A percentile compares a stretch with the other conserved stretches of the same genome.
phyloP scores from a whole-genome alignment of 2,797 vertebrate genomes.

The Microctenopoma stevenorrisi region DNA sequence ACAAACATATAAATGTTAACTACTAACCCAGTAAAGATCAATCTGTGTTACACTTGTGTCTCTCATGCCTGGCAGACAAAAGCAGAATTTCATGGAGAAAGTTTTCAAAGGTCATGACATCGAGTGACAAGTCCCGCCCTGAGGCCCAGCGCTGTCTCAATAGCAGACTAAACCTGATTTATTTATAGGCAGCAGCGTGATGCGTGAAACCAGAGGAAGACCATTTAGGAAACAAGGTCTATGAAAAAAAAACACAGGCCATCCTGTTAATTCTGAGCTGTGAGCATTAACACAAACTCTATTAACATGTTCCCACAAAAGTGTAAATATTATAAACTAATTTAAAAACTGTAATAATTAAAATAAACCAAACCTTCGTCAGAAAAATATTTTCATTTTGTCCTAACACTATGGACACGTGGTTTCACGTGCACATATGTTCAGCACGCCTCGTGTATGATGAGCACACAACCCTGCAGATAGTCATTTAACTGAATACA shows the following conservation, averaged over 20 bases:
- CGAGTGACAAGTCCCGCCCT: constrained; percentile 80
- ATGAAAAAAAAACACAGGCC: neutral
- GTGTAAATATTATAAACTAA: neutral
- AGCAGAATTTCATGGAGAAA: constrained; percentile 67
- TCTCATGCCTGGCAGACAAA: constrained; percentile 8
- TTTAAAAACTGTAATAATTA: neutral
- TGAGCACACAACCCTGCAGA: neutral
- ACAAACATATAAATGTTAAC: neutral
- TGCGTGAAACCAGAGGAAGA: constrained; percentile 7
- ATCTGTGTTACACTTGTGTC: constrained; percentile 1
- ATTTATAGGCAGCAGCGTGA: constrained; percentile 43
- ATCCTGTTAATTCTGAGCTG: neutral
- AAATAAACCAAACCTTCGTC: neutral
- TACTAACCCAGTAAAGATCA: neutral
- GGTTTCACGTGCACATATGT: neutral
- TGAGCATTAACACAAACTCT: neutral
- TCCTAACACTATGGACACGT: neutral
- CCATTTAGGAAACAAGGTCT: constrained; percentile 3
- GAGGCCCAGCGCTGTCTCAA: constrained; percentile 82
- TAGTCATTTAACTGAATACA: neutral
- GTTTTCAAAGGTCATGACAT: constrained; percentile 85
- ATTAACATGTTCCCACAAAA: neutral
- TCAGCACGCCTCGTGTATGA: neutral
- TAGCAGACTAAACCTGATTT: constrained; percentile 60
- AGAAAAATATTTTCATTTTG: neutral